Base-by-base conservation (phyloP, 2,113 vertebrate genomes). In the Rissa tridactyla region DNA sequence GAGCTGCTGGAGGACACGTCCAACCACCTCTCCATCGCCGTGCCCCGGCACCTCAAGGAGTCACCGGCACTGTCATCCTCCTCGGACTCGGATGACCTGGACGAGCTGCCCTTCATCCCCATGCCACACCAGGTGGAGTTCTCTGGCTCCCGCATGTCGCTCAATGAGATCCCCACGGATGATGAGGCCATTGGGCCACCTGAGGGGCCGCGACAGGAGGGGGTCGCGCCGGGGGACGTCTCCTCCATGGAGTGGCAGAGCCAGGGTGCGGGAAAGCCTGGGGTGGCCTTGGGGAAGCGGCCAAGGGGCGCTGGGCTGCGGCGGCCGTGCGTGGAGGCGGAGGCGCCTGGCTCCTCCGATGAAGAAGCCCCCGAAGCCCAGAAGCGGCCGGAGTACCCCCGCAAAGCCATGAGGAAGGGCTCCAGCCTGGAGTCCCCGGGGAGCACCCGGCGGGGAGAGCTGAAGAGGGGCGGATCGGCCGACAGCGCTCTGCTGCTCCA, bases 21-120 rank as follows among this genome's bases (percentile, higher is more conserved):
- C 21, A 99, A 98, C 95, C 99, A 99, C 80, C 98, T 99, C 76
- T 99, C 99, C 96, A 99, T 99, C 3, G 99, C 99, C 0, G 98
- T 99, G 84, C 99, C 99, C 64, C 98, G 98, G 69, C 98, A 99
- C 92, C 98, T 98, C 25, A 99, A 98, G 85, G 99, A 99, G 66
- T 98, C 98, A 0, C 98, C 99, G 6, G 98, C 98, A 0, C 98
- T 99, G 27, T 99, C 99, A 1, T 99, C 99, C 7, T 99, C 99
- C 68, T 99, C 99, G 0, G 99, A 99, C 95, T 99, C 99, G 2
- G 99, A 99, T 1, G 99, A 99, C 66, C 98, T 99, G 61, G 99
- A 99, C 30, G 99, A 99, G 95, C 96, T 99, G 82, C 99, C 99
- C 3, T 99, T 99, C 19, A 99, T 99, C 82, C 99, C 99, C 25